Base-by-base conservation (phyloP, 2,888 invertebrate species). In the Rhogogaster chlorosoma region DNA sequence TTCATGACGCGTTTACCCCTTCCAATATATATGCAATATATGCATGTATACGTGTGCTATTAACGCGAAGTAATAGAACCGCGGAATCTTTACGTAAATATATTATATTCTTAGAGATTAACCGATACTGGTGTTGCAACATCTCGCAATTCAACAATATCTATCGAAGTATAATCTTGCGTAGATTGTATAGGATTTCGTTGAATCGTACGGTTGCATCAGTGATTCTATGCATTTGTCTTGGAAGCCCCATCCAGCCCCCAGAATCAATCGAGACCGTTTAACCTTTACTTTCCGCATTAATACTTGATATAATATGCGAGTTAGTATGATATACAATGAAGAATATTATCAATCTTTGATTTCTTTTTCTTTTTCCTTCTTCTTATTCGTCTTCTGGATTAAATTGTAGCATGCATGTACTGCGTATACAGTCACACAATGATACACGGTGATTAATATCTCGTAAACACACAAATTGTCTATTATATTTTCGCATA, bases 1-100 rank as follows among this genome's bases (percentile, higher is more conserved):
- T 87, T 89, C 89, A 32, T 87, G 88, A 88, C 87, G 86, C 38
- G 87, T 86, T 87, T 85, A 82, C 86, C 64, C 70, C 84, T 26
- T 49, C 38, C 12, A 7, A n/a, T 32, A 12, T 32, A 80, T 77
- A 67, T 86, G 78, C 77, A 38, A 26, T 26, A 61, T 53, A 53
- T 5, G 2, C 18, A n/a, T 53, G 18, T 53, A 53, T 10, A 26
- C 26, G 5, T 61, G 1, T 61, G 26, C 22, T 22, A 61, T 10
- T 61, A 61, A 22, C 57, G 10, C 61, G 2, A 12, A 26, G 9
- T 26, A 18, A 53, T 0, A 53, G 2, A 53, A 53, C 53, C 53
- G 53, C n/a, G n/a, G 7, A n/a, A 53, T 53, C 6, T 53, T 7
- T 53, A 53, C n/a, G n/a, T 53, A 6, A n/a, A n/a, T 53, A 38